Base-by-base conservation (phyloP, 2,888 invertebrate genomes). In the Tenodera sinensis region DNA sequence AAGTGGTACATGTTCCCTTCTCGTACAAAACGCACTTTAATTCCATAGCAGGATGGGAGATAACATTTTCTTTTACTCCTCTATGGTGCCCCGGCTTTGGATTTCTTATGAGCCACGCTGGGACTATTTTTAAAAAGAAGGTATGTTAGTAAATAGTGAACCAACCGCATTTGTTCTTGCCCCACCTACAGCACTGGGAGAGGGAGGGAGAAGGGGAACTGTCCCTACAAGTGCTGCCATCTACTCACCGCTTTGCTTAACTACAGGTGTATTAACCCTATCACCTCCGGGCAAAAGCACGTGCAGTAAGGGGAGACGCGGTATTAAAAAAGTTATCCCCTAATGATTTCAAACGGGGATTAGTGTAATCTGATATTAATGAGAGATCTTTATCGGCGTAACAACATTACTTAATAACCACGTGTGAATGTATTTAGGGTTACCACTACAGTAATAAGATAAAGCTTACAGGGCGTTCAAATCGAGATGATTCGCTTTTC, bases 171-270 rank as follows among this genome's bases (percentile, higher is more conserved):
- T 25, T 6, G 20, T 71, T 71, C 20, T 20, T 71, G 54, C 54
- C 54, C 54, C 54, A 71, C 54, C 54, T 71, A 15, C 54, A 1
- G 54, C 20, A 71, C 4, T 2, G 54, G 2, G 20, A 20, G 54
- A 4, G 54, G 14, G 20, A 20, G 54, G 25, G 20, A 20, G 54
- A 27, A 85, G 25, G 20, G 6, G 20, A 47, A 85, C 28, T 28
- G 85, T 54, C 85, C 85, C 47, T 85, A 42, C 85, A 47, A 85
- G 85, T 85, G 85, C 85, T 85, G 85, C 85, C 85, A 85, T 27
- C 85, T 85, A 47, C 47, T 42, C 85, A 12, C 28, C 85, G 4
- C 47, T 85, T 47, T n/a, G 0, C 7, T 9, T 28, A 85, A 47
- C 47, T 85, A 27, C 85, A 47, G 85, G 85, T 85, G 47, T 27